Conservation (phyloP, 1,140 invertebrate genomes). For the Drosophila dunni region DNA sequence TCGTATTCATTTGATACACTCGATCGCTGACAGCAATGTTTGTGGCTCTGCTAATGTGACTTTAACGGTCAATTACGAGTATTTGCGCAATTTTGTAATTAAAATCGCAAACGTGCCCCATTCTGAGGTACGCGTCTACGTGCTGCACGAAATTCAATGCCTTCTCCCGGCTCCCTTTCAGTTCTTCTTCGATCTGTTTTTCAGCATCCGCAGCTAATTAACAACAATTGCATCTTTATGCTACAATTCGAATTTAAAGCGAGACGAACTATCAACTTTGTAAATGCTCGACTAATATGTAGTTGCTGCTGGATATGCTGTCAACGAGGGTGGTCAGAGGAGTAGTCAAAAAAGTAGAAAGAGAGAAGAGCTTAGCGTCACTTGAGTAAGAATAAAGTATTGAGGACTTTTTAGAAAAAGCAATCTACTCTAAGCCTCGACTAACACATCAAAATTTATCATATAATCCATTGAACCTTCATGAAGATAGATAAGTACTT, state of each 20-base stretch:
- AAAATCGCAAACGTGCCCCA: constrained; percentile 48
- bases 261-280: constrained; percentile 15
- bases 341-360: background rate
- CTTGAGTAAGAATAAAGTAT: no score
- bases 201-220: constrained; percentile 35
- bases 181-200: background rate
- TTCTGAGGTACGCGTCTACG: constrained; percentile 22
- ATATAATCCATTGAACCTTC: no score
- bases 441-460: no score
- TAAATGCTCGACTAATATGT: background rate
- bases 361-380: no score
- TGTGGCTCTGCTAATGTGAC: constrained; percentile 51
- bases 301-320: background rate
- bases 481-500: no score
- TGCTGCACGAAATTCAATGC: constrained; percentile 20
- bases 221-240: constrained; percentile 32
- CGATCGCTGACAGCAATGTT: constrained; percentile 54
- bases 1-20: constrained; percentile 42
- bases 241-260: constrained; percentile 23
- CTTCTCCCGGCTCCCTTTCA: background rate
- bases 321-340: background rate
- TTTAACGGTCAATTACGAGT: constrained; percentile 51
- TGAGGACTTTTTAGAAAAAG: no score
- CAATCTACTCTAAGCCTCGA: no score
- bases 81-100: constrained; percentile 58